Evolutionary conservation across 2,113 vertebrate genomes (phyloP).

Genomic region (Xenotilapia leptura): DNA sequence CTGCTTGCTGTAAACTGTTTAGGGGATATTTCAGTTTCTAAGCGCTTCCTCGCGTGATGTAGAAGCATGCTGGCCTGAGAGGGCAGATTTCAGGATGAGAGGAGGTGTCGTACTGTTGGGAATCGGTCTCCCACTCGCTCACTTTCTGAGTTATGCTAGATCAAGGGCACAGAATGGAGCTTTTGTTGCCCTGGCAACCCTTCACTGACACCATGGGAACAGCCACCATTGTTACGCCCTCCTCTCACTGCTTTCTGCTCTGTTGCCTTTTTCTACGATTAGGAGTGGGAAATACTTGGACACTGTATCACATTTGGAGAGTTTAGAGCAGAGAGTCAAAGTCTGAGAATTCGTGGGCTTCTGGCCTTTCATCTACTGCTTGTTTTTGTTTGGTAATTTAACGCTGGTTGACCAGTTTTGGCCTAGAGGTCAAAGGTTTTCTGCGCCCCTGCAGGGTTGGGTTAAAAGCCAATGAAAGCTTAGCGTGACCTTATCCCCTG

Average conservation of each 20-base stretch:
- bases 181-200: conserved; percentile 29
- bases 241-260: not conserved
- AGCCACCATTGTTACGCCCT: not conserved
- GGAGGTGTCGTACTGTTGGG: conserved; percentile 31
- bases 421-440: not conserved
- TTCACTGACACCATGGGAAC: conserved; percentile 13
- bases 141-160: not conserved
- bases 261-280: not conserved
- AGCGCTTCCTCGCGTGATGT: not conserved
- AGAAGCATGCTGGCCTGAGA: not conserved
- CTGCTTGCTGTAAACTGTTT: not conserved
- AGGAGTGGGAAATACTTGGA: not conserved
- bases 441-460: not conserved
- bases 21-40: not conserved
- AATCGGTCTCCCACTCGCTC: not conserved
- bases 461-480: not conserved
- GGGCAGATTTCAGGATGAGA: conserved; percentile 29
- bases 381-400: conserved; percentile 6
- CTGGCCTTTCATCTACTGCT: not conserved
- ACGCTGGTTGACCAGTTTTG: not conserved
- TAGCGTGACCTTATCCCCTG: not conserved
- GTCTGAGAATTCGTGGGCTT: not conserved
- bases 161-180: conserved; percentile 2
- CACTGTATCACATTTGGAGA: not conserved
- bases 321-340: not conserved